These are phyloP conservation scores for Cirrhinus molitorella DNA, from an alignment of 2,797 vertebrate species.

Conservation along the genomic window DNA sequence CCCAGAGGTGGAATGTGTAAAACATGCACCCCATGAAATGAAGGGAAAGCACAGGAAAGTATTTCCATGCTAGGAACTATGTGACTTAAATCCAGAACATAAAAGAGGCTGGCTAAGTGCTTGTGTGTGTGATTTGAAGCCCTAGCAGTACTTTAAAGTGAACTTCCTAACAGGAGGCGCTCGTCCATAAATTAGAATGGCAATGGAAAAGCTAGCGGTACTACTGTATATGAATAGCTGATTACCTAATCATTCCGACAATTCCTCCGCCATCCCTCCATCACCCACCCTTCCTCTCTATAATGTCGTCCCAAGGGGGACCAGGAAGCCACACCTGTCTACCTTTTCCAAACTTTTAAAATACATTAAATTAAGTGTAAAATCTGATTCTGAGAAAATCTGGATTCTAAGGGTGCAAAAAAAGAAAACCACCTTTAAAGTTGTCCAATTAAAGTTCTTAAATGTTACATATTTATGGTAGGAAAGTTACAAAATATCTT, in stretches of 20 bases:
- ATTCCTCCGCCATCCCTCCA: neutral
- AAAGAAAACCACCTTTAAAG: too few relatives aligned
- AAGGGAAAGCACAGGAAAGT: neutral
- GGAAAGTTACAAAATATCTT: too few relatives aligned
- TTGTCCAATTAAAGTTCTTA: too few relatives aligned
- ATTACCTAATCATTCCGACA: slow-evolving; percentile 22
- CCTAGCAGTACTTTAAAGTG: neutral
- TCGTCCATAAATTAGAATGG: neutral
- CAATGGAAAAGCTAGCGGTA: neutral
- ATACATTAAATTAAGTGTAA: neutral
- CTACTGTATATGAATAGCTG: slow-evolving; percentile 13
- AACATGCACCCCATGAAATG: neutral
- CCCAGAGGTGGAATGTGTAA: slow-evolving; percentile 1
- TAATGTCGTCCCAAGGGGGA: slow-evolving; percentile 17
- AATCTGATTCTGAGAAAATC: too few relatives aligned
- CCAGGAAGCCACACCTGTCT: slow-evolving; percentile 2
- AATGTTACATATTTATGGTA: too few relatives aligned
- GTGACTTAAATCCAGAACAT: neutral
- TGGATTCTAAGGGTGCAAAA: too few relatives aligned
- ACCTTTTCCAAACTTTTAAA: neutral
- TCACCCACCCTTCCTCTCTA: slow-evolving; percentile 27
- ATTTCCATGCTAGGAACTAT: neutral
- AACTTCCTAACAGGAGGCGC: neutral
- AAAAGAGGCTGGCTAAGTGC: neutral
- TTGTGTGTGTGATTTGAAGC: neutral